phyloP scores from a whole-genome alignment of 2,888 invertebrate species.

The Merodon equestris region DNA sequence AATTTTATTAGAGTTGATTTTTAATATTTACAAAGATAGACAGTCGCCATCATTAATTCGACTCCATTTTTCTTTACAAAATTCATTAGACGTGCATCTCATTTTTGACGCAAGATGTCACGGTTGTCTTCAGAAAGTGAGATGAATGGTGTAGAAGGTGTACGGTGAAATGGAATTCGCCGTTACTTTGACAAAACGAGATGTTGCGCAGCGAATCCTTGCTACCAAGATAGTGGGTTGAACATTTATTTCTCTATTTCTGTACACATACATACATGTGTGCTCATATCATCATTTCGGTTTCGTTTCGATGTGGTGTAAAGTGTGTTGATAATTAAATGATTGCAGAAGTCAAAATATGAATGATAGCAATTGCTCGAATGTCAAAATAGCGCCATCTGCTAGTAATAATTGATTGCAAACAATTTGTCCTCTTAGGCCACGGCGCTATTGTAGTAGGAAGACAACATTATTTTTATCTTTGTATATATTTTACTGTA shows the following conservation, averaged over 20 bases:
- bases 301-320: no score
- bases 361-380: no score
- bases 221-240: neutral
- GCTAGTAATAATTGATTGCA: no score
- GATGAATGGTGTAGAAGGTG: neutral
- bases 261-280: neutral
- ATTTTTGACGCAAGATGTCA: constrained; percentile 68
- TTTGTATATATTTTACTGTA: no score
- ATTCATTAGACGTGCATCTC: constrained; percentile 60
- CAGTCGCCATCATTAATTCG: constrained; percentile 76
- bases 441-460: no score
- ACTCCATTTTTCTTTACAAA: constrained; percentile 74
- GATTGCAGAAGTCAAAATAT: no score
- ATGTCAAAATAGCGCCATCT: no score
- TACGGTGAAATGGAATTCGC: constrained; percentile 36
- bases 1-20: constrained; percentile 71
- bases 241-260: neutral
- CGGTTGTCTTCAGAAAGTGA: constrained; percentile 17
- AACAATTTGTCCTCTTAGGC: no score
- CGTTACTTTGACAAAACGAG: constrained; percentile 69
- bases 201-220: constrained; percentile 61
- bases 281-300: no score
- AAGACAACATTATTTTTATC: no score
- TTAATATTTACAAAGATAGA: constrained; percentile 76
- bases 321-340: no score